Evolutionary conservation across 2,797 vertebrate genomes (phyloP).

Genomic region (Sebastolobus altivelis): DNA sequence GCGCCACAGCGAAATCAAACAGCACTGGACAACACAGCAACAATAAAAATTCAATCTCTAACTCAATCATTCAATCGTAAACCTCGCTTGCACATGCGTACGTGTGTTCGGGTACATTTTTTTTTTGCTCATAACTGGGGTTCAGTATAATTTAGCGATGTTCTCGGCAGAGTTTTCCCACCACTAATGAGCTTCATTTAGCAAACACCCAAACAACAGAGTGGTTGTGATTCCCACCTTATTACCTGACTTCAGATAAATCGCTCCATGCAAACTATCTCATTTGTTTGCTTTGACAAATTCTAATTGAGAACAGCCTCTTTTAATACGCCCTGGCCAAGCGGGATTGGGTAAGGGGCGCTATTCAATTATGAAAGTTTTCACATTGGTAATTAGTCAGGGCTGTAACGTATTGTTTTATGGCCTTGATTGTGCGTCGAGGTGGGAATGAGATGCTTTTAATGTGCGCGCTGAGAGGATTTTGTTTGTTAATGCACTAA

Average conservation of each 20-base stretch:
- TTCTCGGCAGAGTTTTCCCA: constrained; percentile 43
- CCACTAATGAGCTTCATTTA: constrained; percentile 69
- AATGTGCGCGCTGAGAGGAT: constrained; percentile 78
- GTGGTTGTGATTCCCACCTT: constrained; percentile 62
- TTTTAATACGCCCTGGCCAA: constrained; percentile 67
- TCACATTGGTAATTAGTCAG: constrained; percentile 80
- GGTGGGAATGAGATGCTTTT: constrained; percentile 78
- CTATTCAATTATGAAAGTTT: constrained; percentile 83
- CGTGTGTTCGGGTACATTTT: constrained; percentile 7
- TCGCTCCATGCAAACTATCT: constrained; percentile 65
- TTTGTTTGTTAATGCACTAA: constrained; percentile 75
- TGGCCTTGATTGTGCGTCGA: constrained; percentile 64
- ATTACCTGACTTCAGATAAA: constrained; percentile 77
- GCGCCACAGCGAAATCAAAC: neutral
- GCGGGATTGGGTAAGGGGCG: constrained; percentile 65
- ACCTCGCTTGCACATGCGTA: neutral
- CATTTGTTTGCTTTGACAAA: constrained; percentile 80
- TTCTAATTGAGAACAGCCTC: constrained; percentile 67
- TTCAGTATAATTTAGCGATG: constrained; percentile 44
- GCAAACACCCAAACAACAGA: constrained; percentile 66
- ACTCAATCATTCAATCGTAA: neutral
- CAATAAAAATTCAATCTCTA: neutral
- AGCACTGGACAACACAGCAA: neutral
- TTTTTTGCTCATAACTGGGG: constrained; percentile 24
- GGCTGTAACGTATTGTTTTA: constrained; percentile 79